Base-by-base conservation (phyloP, 2,113 vertebrate species). In the Gopherus flavomarginatus region DNA sequence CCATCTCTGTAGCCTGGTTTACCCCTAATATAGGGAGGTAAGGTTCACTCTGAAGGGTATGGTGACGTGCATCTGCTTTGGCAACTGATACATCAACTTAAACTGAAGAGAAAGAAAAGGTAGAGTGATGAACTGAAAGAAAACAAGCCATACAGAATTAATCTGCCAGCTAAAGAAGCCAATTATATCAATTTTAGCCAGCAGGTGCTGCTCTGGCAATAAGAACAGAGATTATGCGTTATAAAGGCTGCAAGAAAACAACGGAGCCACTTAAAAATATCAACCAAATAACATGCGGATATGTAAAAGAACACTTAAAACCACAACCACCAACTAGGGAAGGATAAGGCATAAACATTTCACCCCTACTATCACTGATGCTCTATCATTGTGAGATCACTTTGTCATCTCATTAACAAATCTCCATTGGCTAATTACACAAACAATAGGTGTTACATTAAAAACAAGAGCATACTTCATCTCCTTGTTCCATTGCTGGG, bases 201-300 rank as follows among this genome's bases (percentile, higher is more conserved):
- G 96, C 96, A 97, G 96, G 96, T 97, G 96, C 88, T 97, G 95
- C 95, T 97, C 94, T 97, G 96, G 92, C 88, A 95, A 96, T 82
- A 89, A 90, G 27, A 90, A 95, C 86, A 81, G 85, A 92, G 69
- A 53, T 86, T 31, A 91, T 59, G 65, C 91, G 26, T 84, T 62
- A 85, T 13, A 85, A 96, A 94, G 90, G 35, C 92, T 59, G 50
- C 50, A 47, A 57, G 77, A 78, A 89, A 94, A 86, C 53, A 95
- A 90, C 22, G 35, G 79, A 93, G 92, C 72, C 50, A 57, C 44
- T 84, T 1, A 27, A 92, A 97, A 90, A 95, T 91, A 88, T 42
- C 47, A 94, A 91, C 94, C 78, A 92, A 95, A 78, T 44, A 84
- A 79, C 44, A 31, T 26, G 82, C 3, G 53, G 69, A 93, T 77